These are phyloP conservation scores for Solenopsis invicta DNA, from an alignment of 1,140 invertebrate genomes.

Conservation along the genomic window DNA sequence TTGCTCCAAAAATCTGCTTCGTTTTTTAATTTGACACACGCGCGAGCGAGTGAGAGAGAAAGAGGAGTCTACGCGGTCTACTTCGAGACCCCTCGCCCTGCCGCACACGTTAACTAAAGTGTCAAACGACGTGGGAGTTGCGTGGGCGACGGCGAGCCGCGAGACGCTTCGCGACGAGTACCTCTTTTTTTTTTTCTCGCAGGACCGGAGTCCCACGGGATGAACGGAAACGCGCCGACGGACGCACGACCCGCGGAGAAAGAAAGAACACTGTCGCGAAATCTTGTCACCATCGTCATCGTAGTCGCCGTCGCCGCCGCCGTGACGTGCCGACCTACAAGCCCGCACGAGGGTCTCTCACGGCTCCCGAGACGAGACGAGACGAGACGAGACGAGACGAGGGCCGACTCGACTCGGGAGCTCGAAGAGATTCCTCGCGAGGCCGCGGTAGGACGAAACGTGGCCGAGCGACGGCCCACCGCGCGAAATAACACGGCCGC, in stretches of 20 bases:
- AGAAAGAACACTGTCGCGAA: neutral
- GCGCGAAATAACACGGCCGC: neutral
- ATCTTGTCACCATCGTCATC: neutral
- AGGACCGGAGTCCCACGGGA: neutral
- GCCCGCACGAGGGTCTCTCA: conserved; percentile 39
- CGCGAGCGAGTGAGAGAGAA: neutral
- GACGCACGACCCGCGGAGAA: conserved; percentile 1
- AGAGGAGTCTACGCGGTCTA: too few relatives aligned
- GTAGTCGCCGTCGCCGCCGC: conserved; percentile 43
- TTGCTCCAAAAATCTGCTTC: neutral
- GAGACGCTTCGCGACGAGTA: conserved; percentile 32
- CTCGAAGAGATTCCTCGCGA: conserved; percentile 67
- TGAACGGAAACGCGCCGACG: neutral
- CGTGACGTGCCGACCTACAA: conserved; percentile 78
- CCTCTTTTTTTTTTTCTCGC: neutral
- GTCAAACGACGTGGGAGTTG: conserved; percentile 75
- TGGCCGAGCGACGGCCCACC: neutral
- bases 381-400: conserved; percentile 14
- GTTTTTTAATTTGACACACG: neutral
- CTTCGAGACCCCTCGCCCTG: neutral
- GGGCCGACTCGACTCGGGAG: conserved; percentile 1
- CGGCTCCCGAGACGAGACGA: conserved; percentile 3
- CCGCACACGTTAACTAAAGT: conserved; percentile 63
- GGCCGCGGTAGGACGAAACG: conserved; percentile 5
- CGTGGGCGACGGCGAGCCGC: conserved; percentile 63